phyloP scores from a whole-genome alignment of 2,888 invertebrate species.

The Andrena camellia region DNA sequence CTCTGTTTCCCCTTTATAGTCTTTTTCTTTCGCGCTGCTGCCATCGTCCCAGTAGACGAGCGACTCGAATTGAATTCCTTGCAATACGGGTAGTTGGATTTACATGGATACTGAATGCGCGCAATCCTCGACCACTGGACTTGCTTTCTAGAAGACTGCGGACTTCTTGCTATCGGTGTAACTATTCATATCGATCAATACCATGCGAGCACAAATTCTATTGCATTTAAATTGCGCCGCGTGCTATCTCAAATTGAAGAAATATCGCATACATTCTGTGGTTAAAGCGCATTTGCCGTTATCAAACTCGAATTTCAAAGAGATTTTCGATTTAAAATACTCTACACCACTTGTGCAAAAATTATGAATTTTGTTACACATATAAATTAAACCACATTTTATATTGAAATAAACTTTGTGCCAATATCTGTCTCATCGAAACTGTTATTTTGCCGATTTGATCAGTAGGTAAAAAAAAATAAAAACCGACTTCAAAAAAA shows the following conservation, averaged over 20 bases:
- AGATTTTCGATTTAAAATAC: not conserved
- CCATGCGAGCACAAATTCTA: constrained; percentile 40
- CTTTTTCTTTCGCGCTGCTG: constrained; percentile 59
- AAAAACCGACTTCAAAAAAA: too few relatives aligned
- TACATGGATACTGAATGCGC: constrained; percentile 71
- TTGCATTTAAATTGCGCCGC: constrained; percentile 13
- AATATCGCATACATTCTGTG: not conserved
- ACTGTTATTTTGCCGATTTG: too few relatives aligned
- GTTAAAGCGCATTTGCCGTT: not conserved
- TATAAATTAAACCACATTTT: not conserved
- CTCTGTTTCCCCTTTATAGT: constrained; percentile 57
- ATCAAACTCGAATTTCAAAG: not conserved
- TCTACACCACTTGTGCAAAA: not conserved
- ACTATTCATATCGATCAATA: constrained; percentile 62
- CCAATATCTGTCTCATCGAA: too few relatives aligned
- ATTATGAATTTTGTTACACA: not conserved
- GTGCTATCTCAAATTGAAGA: not conserved
- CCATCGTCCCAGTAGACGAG: constrained; percentile 70
- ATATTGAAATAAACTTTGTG: too few relatives aligned
- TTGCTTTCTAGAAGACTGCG: constrained; percentile 54
- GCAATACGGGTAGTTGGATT: constrained; percentile 77
- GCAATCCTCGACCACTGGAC: constrained; percentile 62
- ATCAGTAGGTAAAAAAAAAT: too few relatives aligned
- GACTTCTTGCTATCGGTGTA: constrained; percentile 58
- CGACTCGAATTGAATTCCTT: constrained; percentile 77